These are phyloP conservation scores for Doryteuthis pealeii DNA, from an alignment of 1,140 invertebrate species.

Conservation along the genomic window DNA sequence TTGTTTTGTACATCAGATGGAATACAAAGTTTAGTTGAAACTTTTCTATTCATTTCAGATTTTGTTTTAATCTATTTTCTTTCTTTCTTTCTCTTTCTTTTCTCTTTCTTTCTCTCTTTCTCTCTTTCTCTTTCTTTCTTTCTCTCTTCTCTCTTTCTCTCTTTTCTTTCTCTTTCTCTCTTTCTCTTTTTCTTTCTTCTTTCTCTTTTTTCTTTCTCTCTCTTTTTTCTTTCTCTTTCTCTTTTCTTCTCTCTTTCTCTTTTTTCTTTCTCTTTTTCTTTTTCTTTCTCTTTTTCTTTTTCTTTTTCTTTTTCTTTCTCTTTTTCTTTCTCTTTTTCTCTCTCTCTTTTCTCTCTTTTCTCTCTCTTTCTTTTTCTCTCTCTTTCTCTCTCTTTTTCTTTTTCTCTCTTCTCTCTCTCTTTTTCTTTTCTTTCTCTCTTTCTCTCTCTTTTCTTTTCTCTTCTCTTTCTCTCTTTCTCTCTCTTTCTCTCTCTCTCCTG, in stretches of 20 bases:
- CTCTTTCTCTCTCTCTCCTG: background rate
- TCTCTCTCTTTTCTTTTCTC: background rate
- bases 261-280: slow-evolving; percentile 12
- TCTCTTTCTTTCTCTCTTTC: background rate
- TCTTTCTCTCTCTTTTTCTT: background rate
- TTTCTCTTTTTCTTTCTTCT: no score
- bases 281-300: slow-evolving; percentile 7
- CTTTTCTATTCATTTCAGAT: no score
- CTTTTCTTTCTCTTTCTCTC: no score
- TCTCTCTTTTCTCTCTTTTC: background rate
- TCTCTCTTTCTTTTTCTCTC: slow-evolving; percentile 1
- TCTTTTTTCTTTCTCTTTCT: background rate
- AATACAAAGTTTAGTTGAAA: no score
- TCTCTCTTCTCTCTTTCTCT: background rate
- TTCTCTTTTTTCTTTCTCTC: no score
- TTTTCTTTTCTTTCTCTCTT: background rate
- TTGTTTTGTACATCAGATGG: no score
- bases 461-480: background rate
- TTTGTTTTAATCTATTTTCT: slow-evolving; percentile 13
- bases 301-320: slow-evolving; percentile 1
- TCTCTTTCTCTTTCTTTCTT: slow-evolving; percentile 12
- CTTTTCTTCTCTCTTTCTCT: background rate
- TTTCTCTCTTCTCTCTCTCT: background rate
- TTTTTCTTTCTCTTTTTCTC: background rate
- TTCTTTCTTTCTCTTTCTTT: background rate